Evolutionary conservation across 1,140 invertebrate species (phyloP).

Genomic region (Drosophila bipectinata): DNA sequence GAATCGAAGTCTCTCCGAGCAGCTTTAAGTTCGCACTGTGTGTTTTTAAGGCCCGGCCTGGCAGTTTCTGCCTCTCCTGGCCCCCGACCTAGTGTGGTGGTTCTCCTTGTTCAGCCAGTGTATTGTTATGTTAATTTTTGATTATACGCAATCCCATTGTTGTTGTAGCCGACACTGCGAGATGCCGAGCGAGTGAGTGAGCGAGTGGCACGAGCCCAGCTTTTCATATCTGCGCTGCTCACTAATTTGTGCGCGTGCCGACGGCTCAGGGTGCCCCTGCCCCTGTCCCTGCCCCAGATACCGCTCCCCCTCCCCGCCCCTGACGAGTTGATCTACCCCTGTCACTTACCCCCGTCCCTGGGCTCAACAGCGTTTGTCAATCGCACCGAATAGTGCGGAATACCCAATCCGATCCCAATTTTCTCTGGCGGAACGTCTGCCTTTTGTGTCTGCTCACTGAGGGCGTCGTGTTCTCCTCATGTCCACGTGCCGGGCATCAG

Average conservation of each 20-base stretch:
- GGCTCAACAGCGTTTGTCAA: conserved; percentile 18
- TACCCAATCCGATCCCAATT: conserved; percentile 22
- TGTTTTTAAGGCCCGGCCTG: conserved; percentile 40
- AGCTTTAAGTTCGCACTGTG: conserved; percentile 62
- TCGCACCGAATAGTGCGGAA: conserved; percentile 70
- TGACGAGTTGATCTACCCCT: not conserved
- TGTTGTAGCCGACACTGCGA: conserved; percentile 41
- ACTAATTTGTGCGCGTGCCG: conserved; percentile 80
- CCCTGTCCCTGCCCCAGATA: not conserved
- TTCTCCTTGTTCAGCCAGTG: conserved; percentile 42
- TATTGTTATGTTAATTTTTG: conserved; percentile 80
- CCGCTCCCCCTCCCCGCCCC: conserved; percentile 6
- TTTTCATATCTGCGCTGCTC: conserved; percentile 67
- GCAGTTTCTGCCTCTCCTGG: conserved; percentile 44
- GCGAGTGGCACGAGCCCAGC: conserved; percentile 63
- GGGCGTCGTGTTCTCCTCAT: conserved; percentile 52
- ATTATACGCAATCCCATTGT: conserved; percentile 71
- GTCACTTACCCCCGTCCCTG: not conserved
- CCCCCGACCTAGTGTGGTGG: conserved; percentile 12
- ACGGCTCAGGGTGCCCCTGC: conserved; percentile 52
- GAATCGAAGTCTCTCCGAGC: conserved; percentile 19
- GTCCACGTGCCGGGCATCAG: conserved; percentile 79
- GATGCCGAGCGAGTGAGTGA: conserved; percentile 20
- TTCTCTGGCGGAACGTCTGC: conserved; percentile 13
- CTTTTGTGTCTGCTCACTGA: conserved; percentile 23